Conservation (phyloP, 2,888 invertebrate genomes). For the Arenicola marina region DNA sequence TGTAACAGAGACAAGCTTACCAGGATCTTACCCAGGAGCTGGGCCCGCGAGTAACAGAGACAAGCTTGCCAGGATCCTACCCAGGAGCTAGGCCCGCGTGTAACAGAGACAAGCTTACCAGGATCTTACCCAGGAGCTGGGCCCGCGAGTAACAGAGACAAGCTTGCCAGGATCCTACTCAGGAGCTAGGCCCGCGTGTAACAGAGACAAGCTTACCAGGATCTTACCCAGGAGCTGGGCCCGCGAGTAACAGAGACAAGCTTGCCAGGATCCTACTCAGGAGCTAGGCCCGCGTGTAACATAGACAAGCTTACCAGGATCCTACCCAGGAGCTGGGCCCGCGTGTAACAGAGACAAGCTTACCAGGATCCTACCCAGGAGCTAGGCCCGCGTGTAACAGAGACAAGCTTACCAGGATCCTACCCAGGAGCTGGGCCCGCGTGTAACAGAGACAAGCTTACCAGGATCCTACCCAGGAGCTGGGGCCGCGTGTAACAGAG, state of each 20-base stretch:
- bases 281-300: constrained; percentile 30
- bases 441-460: too few relatives aligned
- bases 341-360: too few relatives aligned
- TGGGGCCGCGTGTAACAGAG: constrained; percentile 32
- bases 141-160: constrained; percentile 31
- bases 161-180: constrained; percentile 28
- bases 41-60: constrained; percentile 31
- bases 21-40: constrained; percentile 23
- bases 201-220: too few relatives aligned
- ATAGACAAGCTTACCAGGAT: too few relatives aligned
- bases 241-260: too few relatives aligned
- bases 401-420: constrained; percentile 33
- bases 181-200: constrained; percentile 29
- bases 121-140: constrained; percentile 23
- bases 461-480: constrained; percentile 24
- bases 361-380: constrained; percentile 28
- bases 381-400: constrained; percentile 30
- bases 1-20: too few relatives aligned
- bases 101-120: too few relatives aligned
- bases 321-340: constrained; percentile 22
- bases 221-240: constrained; percentile 24
- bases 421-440: constrained; percentile 20
- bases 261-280: constrained; percentile 27
- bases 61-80: constrained; percentile 30
- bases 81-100: constrained; percentile 26